Conservation (phyloP, 2,888 invertebrate species). For the Heliconius ismenius region DNA sequence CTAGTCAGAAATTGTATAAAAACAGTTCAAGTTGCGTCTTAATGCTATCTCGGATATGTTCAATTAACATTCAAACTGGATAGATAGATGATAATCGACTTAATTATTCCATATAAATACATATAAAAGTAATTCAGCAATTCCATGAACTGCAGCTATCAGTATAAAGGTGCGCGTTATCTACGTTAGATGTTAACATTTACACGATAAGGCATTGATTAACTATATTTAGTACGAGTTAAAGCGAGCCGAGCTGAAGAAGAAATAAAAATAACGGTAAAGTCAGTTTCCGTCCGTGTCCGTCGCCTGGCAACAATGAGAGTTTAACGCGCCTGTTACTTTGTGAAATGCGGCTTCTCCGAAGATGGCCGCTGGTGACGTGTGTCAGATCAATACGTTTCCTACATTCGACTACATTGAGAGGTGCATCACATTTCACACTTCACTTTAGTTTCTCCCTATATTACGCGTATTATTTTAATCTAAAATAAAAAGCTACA, state of each 20-base stretch:
- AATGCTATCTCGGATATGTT: constrained; percentile 17
- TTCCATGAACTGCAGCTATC: constrained; percentile 14
- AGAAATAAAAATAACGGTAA: constrained; percentile 15
- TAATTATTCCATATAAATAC: constrained; percentile 10
- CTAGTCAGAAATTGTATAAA: not conserved
- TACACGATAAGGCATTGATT: constrained; percentile 2
- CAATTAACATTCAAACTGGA: constrained; percentile 3
- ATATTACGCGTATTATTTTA: not conserved
- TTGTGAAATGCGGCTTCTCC: constrained; percentile 42
- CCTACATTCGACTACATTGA: not conserved
- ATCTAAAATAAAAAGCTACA: not conserved
- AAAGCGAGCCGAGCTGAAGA: not conserved
- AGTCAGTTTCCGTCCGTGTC: constrained; percentile 20
- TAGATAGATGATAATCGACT: not conserved
- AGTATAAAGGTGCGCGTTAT: not conserved
- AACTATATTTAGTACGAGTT: not conserved
- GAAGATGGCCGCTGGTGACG: constrained; percentile 46
- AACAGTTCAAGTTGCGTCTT: constrained; percentile 12
- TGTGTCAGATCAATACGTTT: constrained; percentile 46
- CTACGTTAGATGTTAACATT: not conserved
- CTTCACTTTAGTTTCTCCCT: not conserved
- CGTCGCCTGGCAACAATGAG: constrained; percentile 32
- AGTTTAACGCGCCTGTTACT: constrained; percentile 41
- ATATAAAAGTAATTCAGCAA: constrained; percentile 1
- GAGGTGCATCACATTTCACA: not conserved